Evolutionary conservation across 2,113 vertebrate genomes (phyloP).

Genomic region (Sarotherodon lohbergeri): DNA sequence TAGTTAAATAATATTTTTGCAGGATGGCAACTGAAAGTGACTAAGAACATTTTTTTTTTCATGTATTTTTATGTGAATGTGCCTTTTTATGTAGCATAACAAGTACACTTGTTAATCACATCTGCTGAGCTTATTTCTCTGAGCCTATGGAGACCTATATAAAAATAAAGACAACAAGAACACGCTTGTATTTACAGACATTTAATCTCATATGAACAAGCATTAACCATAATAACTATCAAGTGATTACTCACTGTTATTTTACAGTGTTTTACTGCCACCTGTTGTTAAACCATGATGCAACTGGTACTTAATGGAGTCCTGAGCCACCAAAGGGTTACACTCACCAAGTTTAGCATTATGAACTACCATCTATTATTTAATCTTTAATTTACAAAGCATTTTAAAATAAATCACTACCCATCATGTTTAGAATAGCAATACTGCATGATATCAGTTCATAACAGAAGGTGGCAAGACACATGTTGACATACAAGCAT

Average conservation of each 20-base stretch:
- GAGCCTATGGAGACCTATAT: neutral
- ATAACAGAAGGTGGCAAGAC: neutral
- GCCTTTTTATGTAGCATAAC: neutral
- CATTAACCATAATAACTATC: neutral
- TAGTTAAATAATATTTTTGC: neutral
- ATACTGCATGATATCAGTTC: neutral
- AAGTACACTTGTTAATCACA: neutral
- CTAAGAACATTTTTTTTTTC: neutral
- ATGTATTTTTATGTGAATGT: neutral
- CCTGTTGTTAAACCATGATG: slow-evolving; percentile 34
- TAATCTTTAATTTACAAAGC: neutral
- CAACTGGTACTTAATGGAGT: neutral
- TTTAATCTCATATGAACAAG: neutral
- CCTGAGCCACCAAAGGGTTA: neutral
- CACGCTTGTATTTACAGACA: neutral
- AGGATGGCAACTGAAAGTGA: neutral
- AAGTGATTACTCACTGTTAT: neutral
- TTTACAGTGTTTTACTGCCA: slow-evolving; percentile 59
- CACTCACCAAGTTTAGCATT: neutral
- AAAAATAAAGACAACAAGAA: neutral
- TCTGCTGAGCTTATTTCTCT: neutral
- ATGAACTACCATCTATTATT: neutral
- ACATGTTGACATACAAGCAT: neutral
- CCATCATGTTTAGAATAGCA: neutral
- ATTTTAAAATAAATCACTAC: neutral